Conservation (phyloP, 1,140 invertebrate genomes). For the Drosophila grimshawi region DNA sequence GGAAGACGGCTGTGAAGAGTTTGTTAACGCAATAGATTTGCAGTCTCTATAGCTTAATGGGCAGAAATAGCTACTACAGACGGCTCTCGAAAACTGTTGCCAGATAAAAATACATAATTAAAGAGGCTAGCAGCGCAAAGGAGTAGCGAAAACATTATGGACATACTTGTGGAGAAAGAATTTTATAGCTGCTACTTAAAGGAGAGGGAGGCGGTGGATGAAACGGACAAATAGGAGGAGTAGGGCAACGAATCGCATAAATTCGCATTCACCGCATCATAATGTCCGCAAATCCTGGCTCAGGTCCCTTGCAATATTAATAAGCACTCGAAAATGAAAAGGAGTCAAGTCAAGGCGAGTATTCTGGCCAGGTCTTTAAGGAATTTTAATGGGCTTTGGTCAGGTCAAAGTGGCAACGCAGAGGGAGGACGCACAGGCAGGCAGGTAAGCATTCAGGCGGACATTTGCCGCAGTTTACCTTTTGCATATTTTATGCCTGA, state of each 20-base stretch:
- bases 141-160: conserved; percentile 2
- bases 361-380: conserved; percentile 66
- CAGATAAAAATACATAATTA: conserved; percentile 82
- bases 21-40: conserved; percentile 50
- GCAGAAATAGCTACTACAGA: conserved; percentile 51
- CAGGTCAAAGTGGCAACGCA: conserved; percentile 17
- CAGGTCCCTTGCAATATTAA: conserved; percentile 76
- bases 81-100: conserved; percentile 32
- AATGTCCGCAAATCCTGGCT: conserved; percentile 80
- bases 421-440: background rate
- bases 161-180: background rate
- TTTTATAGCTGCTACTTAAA: background rate
- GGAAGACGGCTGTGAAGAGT: conserved; percentile 9
- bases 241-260: conserved; percentile 54
- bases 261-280: conserved; percentile 79
- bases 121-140: conserved; percentile 41
- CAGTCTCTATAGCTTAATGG: conserved; percentile 52
- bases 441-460: background rate
- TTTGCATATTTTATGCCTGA: conserved; percentile 80
- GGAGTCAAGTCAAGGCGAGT: conserved; percentile 52
- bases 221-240: too few species aligned
- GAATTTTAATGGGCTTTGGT: conserved; percentile 77
- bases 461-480: conserved; percentile 71
- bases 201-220: background rate
- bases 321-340: conserved; percentile 83